These are phyloP conservation scores for Drosophila subquinaria DNA, from an alignment of 2,888 invertebrate species.

Conservation along the genomic window DNA sequence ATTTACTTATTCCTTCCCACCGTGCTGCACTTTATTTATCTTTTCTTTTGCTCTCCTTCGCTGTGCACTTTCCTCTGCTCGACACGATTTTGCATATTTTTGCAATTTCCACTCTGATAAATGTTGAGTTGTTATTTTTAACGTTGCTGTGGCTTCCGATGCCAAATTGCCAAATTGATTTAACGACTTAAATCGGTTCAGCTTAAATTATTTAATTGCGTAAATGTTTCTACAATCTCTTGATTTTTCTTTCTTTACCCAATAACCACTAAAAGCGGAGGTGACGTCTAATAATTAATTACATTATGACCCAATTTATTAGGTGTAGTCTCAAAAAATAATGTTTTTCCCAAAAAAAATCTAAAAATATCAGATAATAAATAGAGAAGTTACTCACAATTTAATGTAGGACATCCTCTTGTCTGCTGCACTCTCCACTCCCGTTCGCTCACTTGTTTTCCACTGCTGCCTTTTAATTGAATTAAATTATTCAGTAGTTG, in stretches of 20 bases:
- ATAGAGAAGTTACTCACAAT: not conserved
- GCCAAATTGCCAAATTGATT: slow-evolving; percentile 56
- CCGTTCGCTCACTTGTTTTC: slow-evolving; percentile 6
- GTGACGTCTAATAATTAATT: not conserved
- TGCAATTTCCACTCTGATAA: slow-evolving; percentile 44
- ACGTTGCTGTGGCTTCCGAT: slow-evolving; percentile 14
- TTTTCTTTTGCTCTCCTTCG: slow-evolving; percentile 1
- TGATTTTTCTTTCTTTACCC: slow-evolving; percentile 13
- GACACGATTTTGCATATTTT: slow-evolving; percentile 59
- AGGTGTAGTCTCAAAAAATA: not conserved
- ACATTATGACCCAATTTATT: not conserved
- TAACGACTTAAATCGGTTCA: slow-evolving; percentile 61
- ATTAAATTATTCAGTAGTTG: slow-evolving; percentile 68
- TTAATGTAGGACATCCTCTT: no score
- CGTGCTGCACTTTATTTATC: slow-evolving; percentile 5
- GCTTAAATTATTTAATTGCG: slow-evolving; percentile 66
- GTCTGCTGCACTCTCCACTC: no score
- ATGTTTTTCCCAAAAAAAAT: no score
- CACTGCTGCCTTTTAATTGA: slow-evolving; percentile 57
- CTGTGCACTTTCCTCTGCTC: slow-evolving; percentile 13
- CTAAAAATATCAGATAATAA: not conserved
- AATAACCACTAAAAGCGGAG: not conserved
- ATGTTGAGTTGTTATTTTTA: slow-evolving; percentile 9
- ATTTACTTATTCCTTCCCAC: not conserved
- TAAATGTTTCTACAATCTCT: slow-evolving; percentile 10